These are phyloP conservation scores for Papilio helenus DNA, from an alignment of 1,140 invertebrate genomes.

Conservation along the genomic window DNA sequence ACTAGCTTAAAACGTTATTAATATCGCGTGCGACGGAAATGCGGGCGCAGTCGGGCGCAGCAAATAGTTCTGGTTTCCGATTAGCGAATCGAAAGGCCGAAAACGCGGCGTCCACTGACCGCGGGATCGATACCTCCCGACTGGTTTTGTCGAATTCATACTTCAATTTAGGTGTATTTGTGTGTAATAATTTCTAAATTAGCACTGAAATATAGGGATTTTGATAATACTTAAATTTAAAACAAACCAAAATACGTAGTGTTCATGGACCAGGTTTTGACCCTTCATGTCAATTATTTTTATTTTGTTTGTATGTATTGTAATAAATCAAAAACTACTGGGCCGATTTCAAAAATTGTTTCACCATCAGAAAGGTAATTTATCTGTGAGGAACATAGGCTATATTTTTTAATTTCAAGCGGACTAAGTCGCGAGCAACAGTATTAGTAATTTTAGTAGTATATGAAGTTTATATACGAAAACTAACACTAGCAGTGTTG, in stretches of 20 bases:
- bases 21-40: constrained; percentile 8
- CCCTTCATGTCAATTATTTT: too few species aligned
- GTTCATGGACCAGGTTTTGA: background rate
- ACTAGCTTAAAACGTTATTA: background rate
- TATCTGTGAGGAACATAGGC: too few species aligned
- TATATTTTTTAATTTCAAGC: too few species aligned
- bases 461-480: too few species aligned
- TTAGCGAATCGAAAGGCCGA: constrained; percentile 14
- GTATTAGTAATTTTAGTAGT: too few species aligned
- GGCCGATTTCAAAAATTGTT: too few species aligned
- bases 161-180: background rate
- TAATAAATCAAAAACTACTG: too few species aligned
- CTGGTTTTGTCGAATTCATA: background rate
- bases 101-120: background rate
- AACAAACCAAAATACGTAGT: background rate
- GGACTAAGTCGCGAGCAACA: too few species aligned
- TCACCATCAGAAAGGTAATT: too few species aligned
- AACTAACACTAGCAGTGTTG: background rate
- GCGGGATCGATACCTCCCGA: background rate
- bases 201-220: background rate
- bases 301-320: too few species aligned
- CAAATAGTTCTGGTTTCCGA: constrained; percentile 12
- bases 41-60: background rate
- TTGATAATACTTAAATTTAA: background rate
- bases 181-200: background rate